Base-by-base conservation (phyloP, 2,113 vertebrate genomes). In the Acanthisitta chloris region DNA sequence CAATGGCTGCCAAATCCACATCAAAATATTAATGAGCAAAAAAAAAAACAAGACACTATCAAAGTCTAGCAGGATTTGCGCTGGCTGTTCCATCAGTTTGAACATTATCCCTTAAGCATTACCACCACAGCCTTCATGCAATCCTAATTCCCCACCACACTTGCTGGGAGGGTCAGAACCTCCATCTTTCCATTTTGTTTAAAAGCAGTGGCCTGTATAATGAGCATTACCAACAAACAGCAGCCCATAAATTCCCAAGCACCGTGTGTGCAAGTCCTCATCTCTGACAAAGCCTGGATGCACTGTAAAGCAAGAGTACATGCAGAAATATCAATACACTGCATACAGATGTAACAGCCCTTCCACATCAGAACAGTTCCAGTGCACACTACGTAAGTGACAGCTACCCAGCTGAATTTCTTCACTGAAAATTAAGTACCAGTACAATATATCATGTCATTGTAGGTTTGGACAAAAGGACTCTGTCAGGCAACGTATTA, bases 191-290 rank as follows among this genome's bases (percentile, higher is more conserved):
- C 28, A 84, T 93, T 95, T 93, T 59, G n/a, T 81, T 94, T 94
- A 84, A 96, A 96, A 91, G 64, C 91, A 92, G 70, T 40, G 42
- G 83, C 61, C 91, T 95, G 73, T 86, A 94, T 94, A 93, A 96
- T 48, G 65, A 95, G 26, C 36, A 94, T 49, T 70, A 52, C 74
- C 54, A 80, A 94, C 40, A 93, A 96, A 96, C 36, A 88, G 78
- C 58, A 90, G 69, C 69, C 73, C 45, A 80, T 82, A 95, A 90
- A 86, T 92, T 90, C 84, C 80, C 15, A 14, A 82, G 48, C 16
- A 5, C 55, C 9, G 3, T 1, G 1, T 10, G 9, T 55, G 49
- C n/a, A 71, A 73, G 71, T 25, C 49, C 42, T 57, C 78, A 28
- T n/a, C 58, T 70, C 69, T 17, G 5, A 55, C 48, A 84, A 91